A percentile compares a stretch with the other conserved stretches of the same genome.
These are phyloP conservation scores for Bicyclus anynana DNA, from an alignment of 1,140 invertebrate genomes.

Conservation along the genomic window DNA sequence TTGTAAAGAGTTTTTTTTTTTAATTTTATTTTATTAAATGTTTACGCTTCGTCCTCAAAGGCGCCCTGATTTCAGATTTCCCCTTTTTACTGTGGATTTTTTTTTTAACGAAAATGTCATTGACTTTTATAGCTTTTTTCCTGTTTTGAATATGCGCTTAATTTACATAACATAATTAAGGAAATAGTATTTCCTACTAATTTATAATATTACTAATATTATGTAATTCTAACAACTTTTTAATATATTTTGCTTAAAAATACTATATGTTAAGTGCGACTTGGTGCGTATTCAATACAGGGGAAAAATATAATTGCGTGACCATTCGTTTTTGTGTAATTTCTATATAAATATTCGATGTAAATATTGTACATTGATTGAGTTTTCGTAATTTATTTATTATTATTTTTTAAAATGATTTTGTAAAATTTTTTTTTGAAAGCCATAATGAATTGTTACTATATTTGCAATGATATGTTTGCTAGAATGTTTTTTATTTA, in stretches of 20 bases:
- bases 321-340: conserved; percentile 43
- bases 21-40: conserved; percentile 48
- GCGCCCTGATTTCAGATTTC: conserved; percentile 22
- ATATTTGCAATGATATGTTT: conserved; percentile 41
- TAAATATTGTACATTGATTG: conserved; percentile 75
- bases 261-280: too few relatives aligned
- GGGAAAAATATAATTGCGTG: neutral
- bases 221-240: too few relatives aligned
- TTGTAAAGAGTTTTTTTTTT: conserved; percentile 42
- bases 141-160: neutral
- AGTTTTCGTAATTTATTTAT: conserved; percentile 72
- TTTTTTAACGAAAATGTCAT: neutral
- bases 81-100: conserved; percentile 24
- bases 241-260: too few relatives aligned
- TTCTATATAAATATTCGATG: conserved; percentile 68
- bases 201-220: too few relatives aligned
- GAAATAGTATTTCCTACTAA: too few relatives aligned
- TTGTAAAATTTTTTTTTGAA: conserved; percentile 53
- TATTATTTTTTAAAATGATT: conserved; percentile 50
- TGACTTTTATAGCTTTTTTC: neutral
- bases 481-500: conserved; percentile 36
- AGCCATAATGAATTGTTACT: conserved; percentile 69
- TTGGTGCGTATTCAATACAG: neutral
- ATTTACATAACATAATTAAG: too few relatives aligned
- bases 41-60: conserved; percentile 36